Conservation (phyloP, 2,113 vertebrate species). For the Jaculus jaculus region DNA sequence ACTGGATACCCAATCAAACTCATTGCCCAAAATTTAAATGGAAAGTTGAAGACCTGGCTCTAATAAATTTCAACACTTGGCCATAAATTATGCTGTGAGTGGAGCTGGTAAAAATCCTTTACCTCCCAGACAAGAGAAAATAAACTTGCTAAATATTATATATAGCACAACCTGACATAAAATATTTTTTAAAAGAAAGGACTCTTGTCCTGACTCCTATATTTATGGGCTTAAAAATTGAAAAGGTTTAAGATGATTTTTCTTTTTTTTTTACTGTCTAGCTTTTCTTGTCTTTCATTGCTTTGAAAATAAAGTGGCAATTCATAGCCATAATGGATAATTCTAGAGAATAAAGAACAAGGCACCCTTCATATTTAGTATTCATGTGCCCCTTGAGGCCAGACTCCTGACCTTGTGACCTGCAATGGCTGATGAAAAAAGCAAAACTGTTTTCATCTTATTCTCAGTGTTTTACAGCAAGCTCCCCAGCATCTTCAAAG, state of each 20-base stretch:
- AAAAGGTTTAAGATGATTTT: conserved; percentile 63
- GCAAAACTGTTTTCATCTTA: background rate
- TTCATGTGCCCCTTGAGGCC: conserved; percentile 43
- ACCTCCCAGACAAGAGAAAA: conserved; percentile 58
- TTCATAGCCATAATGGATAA: conserved; percentile 62
- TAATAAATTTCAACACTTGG: conserved; percentile 29
- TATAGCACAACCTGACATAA: conserved; percentile 61
- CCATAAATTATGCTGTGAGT: conserved; percentile 51
- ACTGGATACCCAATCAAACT: conserved; percentile 4
- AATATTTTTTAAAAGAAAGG: conserved; percentile 59
- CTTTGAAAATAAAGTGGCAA: conserved; percentile 74
- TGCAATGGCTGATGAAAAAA: conserved; percentile 64
- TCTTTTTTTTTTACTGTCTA: conserved; percentile 66
- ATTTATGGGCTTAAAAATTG: conserved; percentile 72
- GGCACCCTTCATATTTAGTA: conserved; percentile 29
- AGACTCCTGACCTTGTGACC: conserved; percentile 62
- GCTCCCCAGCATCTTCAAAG: conserved; percentile 59
- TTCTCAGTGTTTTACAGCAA: conserved; percentile 14
- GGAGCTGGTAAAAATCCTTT: conserved; percentile 50
- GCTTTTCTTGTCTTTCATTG: conserved; percentile 64
- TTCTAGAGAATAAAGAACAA: conserved; percentile 66
- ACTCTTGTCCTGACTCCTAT: conserved; percentile 48
- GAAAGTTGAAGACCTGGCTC: conserved; percentile 38
- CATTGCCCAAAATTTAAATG: conserved; percentile 39
- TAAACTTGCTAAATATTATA: conserved; percentile 61